Evolutionary conservation across 2,113 vertebrate species (phyloP).

Genomic region (Sus scrofa): DNA sequence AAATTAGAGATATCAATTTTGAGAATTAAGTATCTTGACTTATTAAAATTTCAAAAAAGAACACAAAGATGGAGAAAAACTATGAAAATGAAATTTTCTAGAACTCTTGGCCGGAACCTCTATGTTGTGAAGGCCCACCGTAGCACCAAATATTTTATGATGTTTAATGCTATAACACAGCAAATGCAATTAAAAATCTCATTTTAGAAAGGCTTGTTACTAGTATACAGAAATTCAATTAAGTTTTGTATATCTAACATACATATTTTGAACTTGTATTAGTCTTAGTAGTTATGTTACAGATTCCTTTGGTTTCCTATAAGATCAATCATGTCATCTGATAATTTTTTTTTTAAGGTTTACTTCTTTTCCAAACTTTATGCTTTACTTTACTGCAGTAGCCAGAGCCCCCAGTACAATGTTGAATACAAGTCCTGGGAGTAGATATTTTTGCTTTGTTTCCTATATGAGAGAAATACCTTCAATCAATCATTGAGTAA

Average conservation of each 20-base stretch:
- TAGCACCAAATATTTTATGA: background rate
- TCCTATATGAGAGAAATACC: background rate
- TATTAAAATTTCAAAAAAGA: constrained; percentile 38
- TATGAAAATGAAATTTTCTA: background rate
- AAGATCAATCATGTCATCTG: background rate
- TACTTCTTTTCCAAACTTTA: background rate
- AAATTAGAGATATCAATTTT: background rate
- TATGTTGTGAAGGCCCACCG: background rate
- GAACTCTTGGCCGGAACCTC: background rate
- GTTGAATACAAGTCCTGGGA: background rate
- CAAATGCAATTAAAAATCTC: background rate
- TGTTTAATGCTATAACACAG: background rate
- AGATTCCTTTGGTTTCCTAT: background rate
- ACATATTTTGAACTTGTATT: constrained; percentile 4
- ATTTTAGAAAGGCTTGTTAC: background rate
- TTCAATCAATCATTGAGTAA: background rate
- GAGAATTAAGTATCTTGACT: background rate
- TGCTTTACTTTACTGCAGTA: background rate
- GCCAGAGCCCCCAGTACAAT: background rate
- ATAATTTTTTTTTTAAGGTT: background rate
- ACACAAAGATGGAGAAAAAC: background rate
- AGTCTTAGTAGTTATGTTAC: background rate
- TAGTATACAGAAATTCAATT: background rate
- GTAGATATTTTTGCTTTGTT: background rate
- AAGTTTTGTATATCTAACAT: background rate